A percentile compares a stretch with the other conserved stretches of the same genome.
Evolutionary conservation across 2,113 vertebrate species (phyloP).

Genomic region (Heliornis fulica): DNA sequence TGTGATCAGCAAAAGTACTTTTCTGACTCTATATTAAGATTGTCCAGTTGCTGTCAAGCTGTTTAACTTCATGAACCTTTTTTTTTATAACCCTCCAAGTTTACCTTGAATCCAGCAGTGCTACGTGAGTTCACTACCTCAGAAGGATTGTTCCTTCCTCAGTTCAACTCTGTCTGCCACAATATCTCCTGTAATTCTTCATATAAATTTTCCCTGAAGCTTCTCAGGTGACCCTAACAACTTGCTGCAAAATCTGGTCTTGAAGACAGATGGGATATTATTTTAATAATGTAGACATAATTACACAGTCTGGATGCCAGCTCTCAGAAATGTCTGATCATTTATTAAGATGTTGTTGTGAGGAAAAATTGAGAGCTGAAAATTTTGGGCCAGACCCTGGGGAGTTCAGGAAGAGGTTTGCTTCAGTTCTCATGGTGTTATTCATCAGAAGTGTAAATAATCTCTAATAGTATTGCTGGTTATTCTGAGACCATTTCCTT

Average conservation of each 20-base stretch:
- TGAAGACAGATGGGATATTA: conserved; percentile 1
- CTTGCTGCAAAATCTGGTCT: background rate
- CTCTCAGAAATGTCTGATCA: background rate
- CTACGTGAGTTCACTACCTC: background rate
- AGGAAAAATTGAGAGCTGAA: background rate
- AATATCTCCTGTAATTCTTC: background rate
- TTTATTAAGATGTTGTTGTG: background rate
- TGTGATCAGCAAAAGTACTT: background rate
- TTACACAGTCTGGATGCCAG: background rate
- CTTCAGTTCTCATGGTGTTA: background rate
- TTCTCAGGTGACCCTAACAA: conserved; percentile 15
- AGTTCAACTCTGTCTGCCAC: background rate
- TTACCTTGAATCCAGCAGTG: background rate
- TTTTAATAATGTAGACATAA: conserved; percentile 30
- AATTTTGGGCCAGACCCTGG: background rate
- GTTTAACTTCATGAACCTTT: background rate
- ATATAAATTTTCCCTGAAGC: background rate
- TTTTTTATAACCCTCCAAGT: background rate
- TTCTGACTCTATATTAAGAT: background rate
- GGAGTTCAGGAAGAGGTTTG: background rate
- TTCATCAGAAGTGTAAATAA: background rate
- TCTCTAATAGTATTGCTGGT: background rate
- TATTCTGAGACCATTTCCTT: background rate
- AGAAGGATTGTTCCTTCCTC: background rate
- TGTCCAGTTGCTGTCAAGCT: background rate